Evolutionary conservation across 2,113 vertebrate species (phyloP).

Genomic region (Neogobius melanostomus): DNA sequence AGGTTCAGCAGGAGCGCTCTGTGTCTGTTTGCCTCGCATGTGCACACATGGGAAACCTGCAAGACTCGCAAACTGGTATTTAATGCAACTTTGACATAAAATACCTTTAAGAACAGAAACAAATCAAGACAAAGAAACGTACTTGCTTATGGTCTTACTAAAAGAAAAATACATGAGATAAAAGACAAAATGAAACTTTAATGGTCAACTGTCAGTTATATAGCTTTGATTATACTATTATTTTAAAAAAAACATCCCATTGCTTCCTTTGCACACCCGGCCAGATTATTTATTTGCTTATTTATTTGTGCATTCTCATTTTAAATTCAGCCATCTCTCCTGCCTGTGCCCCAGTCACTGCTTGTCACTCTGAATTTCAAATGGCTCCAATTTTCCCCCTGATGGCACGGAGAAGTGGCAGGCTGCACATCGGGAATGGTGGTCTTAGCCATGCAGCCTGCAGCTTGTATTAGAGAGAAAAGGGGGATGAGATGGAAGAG

Average conservation of each 20-base stretch:
- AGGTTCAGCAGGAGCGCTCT: constrained; percentile 9
- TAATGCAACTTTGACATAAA: too few species aligned
- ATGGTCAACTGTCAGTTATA: constrained; percentile 39
- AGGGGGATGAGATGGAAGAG: constrained; percentile 54
- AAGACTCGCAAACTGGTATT: constrained; percentile 8
- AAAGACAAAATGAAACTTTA: background rate
- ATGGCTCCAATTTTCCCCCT: constrained; percentile 86
- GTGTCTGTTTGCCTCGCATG: constrained; percentile 54
- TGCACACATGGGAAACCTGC: constrained; percentile 52
- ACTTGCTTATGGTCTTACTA: too few species aligned
- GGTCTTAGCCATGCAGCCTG: constrained; percentile 68
- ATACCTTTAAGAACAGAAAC: too few species aligned
- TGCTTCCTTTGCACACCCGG: constrained; percentile 56
- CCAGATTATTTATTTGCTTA: constrained; percentile 54
- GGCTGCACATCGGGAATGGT: constrained; percentile 78
- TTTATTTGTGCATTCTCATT: constrained; percentile 60
- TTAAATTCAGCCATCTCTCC: constrained; percentile 62
- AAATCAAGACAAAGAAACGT: too few species aligned
- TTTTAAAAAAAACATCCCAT: constrained; percentile 53
- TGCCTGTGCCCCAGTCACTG: constrained; percentile 62
- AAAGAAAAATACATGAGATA: too few species aligned
- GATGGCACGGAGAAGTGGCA: constrained; percentile 85
- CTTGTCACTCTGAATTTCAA: constrained; percentile 78
- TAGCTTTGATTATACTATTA: constrained; percentile 63
- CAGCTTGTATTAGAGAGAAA: constrained; percentile 86